A percentile compares a stretch with the other conserved stretches of the same genome.
phyloP scores from a whole-genome alignment of 2,113 vertebrate species.

The Misgurnus anguillicaudatus region DNA sequence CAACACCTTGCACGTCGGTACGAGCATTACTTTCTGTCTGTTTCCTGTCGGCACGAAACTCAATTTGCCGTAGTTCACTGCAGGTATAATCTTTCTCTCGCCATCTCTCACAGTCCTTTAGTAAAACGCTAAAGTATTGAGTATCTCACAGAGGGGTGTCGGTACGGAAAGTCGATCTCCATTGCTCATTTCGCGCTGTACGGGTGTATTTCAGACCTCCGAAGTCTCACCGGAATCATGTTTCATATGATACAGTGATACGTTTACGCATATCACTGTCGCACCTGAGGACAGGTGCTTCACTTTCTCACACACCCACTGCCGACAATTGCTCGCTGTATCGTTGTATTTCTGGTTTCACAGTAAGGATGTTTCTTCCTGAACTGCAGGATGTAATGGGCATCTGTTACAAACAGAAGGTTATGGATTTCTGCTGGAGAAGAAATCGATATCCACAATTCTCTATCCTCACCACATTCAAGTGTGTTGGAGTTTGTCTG shows the following conservation, averaged over 20 bases:
- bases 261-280: conserved; percentile 14
- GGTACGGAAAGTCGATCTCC: conserved; percentile 33
- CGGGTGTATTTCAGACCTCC: conserved; percentile 13
- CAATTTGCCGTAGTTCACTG: conserved; percentile 10
- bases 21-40: background rate
- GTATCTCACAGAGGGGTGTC: conserved; percentile 38
- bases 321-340: background rate
- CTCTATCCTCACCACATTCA: conserved; percentile 5
- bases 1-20: background rate
- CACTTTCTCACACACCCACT: conserved; percentile 19
- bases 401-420: conserved; percentile 36
- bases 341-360: background rate
- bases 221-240: conserved; percentile 39
- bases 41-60: conserved; percentile 1
- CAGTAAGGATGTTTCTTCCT: background rate
- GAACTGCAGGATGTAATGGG: conserved; percentile 27
- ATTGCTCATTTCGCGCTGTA: conserved; percentile 16
- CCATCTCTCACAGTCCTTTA: background rate
- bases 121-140: conserved; percentile 18
- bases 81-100: conserved; percentile 16
- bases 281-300: conserved; percentile 40
- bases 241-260: too few species aligned
- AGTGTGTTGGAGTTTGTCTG: background rate
- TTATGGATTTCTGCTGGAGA: conserved; percentile 36
- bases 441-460: conserved; percentile 23